Percentiles rank a stretch among this genome's conserved stretches.
Conservation (phyloP, 2,888 invertebrate species). For the Meiosimyza decipiens region DNA sequence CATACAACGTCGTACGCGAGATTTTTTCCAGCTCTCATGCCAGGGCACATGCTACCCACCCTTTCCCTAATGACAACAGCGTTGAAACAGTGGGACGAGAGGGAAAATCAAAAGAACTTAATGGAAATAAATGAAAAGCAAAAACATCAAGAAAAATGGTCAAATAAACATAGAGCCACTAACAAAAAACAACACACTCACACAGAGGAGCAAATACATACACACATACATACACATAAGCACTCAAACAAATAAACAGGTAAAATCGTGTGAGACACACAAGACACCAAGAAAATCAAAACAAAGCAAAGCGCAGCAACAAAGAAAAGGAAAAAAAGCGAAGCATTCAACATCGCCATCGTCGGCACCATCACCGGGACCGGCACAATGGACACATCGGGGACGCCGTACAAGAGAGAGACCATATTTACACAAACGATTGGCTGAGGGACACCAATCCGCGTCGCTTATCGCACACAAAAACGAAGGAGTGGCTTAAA, state of each 20-base stretch:
- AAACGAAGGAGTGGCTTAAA: constrained; percentile 65
- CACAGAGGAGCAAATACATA: neutral
- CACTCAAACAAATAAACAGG: constrained; percentile 27
- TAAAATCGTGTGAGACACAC: constrained; percentile 29
- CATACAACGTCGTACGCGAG: constrained; percentile 41
- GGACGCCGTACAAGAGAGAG: constrained; percentile 18
- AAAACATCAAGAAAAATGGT: constrained; percentile 25
- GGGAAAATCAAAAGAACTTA: neutral
- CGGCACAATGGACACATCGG: neutral
- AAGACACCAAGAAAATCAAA: constrained; percentile 12
- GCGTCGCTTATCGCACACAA: constrained; percentile 58
- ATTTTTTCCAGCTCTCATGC: constrained; percentile 31
- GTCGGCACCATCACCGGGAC: neutral
- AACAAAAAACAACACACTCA: constrained; percentile 5
- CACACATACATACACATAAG: constrained; percentile 4
- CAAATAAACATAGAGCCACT: constrained; percentile 13
- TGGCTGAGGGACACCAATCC: constrained; percentile 65
- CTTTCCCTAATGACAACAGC: no score
- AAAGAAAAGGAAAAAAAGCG: neutral
- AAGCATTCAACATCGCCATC: constrained; percentile 16
- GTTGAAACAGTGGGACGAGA: no score
- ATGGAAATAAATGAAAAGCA: constrained; percentile 23
- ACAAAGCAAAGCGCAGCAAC: constrained; percentile 10
- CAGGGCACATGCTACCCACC: neutral
- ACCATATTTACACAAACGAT: constrained; percentile 66